Conservation (phyloP, 2,797 vertebrate genomes). For the Lates japonicus region DNA sequence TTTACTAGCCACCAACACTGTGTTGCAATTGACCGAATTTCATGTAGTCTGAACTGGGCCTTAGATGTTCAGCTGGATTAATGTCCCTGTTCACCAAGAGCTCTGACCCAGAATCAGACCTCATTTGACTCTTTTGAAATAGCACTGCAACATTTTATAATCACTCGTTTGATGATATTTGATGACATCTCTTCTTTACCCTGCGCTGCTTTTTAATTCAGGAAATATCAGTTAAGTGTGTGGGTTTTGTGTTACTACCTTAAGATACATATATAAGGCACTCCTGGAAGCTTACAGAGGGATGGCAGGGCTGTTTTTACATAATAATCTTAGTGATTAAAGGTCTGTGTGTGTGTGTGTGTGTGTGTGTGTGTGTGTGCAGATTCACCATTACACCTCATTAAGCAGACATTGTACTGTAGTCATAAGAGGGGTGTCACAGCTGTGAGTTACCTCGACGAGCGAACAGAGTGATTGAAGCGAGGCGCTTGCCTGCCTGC, state of each 20-base stretch:
- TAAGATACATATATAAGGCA: conserved; percentile 36
- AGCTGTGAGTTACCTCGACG: conserved; percentile 18
- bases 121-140: conserved; percentile 13
- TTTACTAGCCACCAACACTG: too few species aligned
- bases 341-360: conserved; percentile 29
- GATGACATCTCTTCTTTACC: neutral
- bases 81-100: too few species aligned
- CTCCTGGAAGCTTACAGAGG: conserved; percentile 27
- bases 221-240: neutral
- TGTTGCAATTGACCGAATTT: too few species aligned
- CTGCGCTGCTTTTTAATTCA: neutral
- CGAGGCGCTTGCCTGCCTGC: conserved; percentile 52
- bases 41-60: too few species aligned
- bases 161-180: conserved; percentile 3
- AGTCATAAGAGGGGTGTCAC: conserved; percentile 60
- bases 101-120: conserved; percentile 6
- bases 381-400: conserved; percentile 59
- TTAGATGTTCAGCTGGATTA: conserved; percentile 6
- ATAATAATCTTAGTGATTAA: conserved; percentile 39
- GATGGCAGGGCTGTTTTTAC: conserved; percentile 32
- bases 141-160: conserved; percentile 7
- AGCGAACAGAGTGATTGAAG: conserved; percentile 66
- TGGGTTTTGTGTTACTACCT: conserved; percentile 20
- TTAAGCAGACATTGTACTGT: conserved; percentile 70
- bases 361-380: conserved; percentile 25